Base-by-base conservation (phyloP, 2,113 vertebrate species). In the Eretmochelys imbricata region DNA sequence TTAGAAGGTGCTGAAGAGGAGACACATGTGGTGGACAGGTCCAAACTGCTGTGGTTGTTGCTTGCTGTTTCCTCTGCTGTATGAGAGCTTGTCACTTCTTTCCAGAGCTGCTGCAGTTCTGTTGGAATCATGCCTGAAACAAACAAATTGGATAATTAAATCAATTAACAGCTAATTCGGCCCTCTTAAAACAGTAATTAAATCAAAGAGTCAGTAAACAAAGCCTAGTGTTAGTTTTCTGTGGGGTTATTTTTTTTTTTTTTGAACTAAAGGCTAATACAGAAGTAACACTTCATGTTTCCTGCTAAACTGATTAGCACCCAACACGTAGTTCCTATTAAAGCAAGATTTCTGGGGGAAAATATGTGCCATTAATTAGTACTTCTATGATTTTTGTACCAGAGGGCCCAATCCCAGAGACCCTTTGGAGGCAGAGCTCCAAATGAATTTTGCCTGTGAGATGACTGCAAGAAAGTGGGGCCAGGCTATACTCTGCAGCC, bases 61-160 rank as follows among this genome's bases (percentile, higher is more conserved):
- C 97, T 98, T 93, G 98, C 98, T 97, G 98, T 98, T 98, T 99
- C 99, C 97, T 99, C 99, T 87, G 99, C 99, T 87, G 99, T 97
- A 90, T 98, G 98, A 59, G 98, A 98, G 87, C 98, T 98, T 92
- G 99, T 99, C 98, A 99, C 99, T 98, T 99, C 99, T 98, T 99
- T 99, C 99, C 99, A 99, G 98, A 99, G 99, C 98, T 99, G 99
- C 99, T 99, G 99, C 97, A 99, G 99, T 98, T 99, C 99, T 89
- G 99, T 98, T 99, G 99, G 99, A 99, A 99, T 99, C 99, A 99
- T 99, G 99, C 99, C 99, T 99, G 99, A 98, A 98, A 99, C 99
- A 99, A 99, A 99, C 99, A 99, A 99, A 99, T 99, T 99, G 99
- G 99, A 99, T 99, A 99, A 99, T 99, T 99, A 99, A 99, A 99